These are phyloP conservation scores for Scalopus aquaticus DNA, from an alignment of 2,113 vertebrate species.

Conservation along the genomic window DNA sequence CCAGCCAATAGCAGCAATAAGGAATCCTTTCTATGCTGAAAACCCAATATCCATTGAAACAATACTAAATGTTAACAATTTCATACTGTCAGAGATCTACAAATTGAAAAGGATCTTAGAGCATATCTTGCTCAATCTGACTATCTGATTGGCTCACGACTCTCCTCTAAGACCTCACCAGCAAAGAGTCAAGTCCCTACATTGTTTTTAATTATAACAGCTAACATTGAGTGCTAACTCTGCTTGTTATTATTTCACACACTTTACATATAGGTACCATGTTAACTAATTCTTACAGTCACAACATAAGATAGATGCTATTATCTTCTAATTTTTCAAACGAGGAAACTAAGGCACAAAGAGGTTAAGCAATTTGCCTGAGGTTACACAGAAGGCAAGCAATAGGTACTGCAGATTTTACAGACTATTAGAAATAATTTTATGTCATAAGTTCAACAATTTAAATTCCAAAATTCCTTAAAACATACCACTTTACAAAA, in stretches of 20 bases:
- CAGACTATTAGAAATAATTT: neutral
- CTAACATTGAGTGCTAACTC: neutral
- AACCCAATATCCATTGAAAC: neutral
- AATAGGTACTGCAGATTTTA: neutral
- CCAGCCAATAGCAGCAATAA: neutral
- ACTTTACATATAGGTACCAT: neutral
- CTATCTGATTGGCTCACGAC: neutral
- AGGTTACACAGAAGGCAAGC: neutral
- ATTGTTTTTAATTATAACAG: neutral
- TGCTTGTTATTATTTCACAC: neutral
- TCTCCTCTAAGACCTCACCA: neutral
- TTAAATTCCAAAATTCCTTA: neutral
- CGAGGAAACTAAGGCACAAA: neutral
- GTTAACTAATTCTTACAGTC: neutral
- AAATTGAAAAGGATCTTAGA: neutral
- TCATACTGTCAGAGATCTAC: neutral
- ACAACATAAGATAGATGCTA: neutral
- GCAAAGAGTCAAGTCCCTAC: neutral
- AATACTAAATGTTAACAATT: neutral
- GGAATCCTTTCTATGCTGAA: neutral
- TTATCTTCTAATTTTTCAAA: neutral
- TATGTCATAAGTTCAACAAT: neutral
- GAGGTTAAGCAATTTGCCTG: neutral
- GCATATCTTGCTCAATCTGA: neutral
- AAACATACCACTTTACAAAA: conserved; percentile 37